Percentiles rank a stretch among this genome's conserved stretches.
Conservation (phyloP, 2,888 invertebrate species). For the Chymomyza amoena region DNA sequence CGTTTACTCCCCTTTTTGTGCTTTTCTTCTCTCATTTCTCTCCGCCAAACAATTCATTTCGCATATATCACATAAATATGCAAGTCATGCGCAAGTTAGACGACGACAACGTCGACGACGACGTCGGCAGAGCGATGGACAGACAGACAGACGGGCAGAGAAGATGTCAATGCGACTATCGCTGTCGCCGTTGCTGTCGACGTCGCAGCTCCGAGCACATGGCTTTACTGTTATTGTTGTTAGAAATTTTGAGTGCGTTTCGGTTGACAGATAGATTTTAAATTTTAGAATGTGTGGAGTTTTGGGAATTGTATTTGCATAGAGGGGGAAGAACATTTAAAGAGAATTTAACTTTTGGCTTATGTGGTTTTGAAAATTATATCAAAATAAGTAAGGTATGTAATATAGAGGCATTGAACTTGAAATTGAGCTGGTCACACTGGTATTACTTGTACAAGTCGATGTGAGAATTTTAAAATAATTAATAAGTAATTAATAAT, state of each 20-base stretch:
- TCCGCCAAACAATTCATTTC: conserved; percentile 58
- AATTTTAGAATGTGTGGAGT: neutral
- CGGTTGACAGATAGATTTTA: neutral
- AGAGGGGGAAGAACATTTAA: neutral
- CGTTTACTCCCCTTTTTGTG: conserved; percentile 18
- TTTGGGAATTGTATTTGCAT: neutral
- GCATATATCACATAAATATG: conserved; percentile 62
- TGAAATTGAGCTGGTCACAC: no score
- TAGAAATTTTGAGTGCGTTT: neutral
- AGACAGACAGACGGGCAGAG: neutral
- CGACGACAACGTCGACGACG: conserved; percentile 8
- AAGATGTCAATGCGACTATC: neutral
- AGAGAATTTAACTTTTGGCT: neutral
- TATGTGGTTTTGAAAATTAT: no score
- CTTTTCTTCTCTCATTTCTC: neutral
- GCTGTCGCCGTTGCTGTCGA: conserved; percentile 9
- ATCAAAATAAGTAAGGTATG: no score
- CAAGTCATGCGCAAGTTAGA: conserved; percentile 65
- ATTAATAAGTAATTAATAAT: no score
- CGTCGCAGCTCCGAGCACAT: conserved; percentile 2
- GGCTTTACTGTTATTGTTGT: neutral
- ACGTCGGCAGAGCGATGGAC: neutral
- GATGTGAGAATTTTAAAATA: no score
- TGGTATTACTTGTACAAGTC: no score
- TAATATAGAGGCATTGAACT: no score